phyloP scores from a whole-genome alignment of 2,797 vertebrate species.

The Lepilemur ruficaudatus region DNA sequence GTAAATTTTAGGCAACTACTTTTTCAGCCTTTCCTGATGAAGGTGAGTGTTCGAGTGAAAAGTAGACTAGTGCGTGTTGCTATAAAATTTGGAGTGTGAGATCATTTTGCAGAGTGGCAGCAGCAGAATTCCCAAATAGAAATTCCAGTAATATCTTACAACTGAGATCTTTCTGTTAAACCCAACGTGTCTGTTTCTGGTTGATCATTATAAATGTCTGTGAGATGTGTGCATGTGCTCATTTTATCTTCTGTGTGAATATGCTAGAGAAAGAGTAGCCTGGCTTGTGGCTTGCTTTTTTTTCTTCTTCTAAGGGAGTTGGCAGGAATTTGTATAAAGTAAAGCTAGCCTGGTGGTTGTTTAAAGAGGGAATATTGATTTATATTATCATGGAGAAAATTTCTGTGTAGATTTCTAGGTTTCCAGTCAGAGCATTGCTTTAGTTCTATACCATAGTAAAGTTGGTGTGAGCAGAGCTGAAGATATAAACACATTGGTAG shows the following conservation, averaged over 20 bases:
- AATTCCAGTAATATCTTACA: background rate
- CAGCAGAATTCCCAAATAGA: background rate
- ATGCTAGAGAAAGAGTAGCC: background rate
- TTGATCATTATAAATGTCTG: background rate
- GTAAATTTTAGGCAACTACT: background rate
- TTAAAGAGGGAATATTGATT: background rate
- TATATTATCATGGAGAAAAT: background rate
- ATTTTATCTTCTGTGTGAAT: background rate
- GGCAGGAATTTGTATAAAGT: background rate
- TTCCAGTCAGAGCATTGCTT: background rate
- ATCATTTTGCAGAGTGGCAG: background rate
- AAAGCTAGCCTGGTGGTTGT: background rate
- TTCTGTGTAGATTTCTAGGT: background rate
- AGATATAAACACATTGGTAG: background rate
- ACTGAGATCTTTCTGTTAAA: background rate
- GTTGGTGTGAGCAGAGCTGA: background rate
- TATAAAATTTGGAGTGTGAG: background rate
- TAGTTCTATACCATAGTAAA: background rate
- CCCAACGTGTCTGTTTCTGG: background rate
- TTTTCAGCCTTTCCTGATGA: background rate
- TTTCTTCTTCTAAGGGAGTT: background rate
- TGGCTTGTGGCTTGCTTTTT: background rate
- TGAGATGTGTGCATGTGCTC: background rate
- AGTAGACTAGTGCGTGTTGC: background rate
- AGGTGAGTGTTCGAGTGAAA: background rate